phyloP scores from a whole-genome alignment of 2,113 vertebrate species.

The Malurus melanocephalus region DNA sequence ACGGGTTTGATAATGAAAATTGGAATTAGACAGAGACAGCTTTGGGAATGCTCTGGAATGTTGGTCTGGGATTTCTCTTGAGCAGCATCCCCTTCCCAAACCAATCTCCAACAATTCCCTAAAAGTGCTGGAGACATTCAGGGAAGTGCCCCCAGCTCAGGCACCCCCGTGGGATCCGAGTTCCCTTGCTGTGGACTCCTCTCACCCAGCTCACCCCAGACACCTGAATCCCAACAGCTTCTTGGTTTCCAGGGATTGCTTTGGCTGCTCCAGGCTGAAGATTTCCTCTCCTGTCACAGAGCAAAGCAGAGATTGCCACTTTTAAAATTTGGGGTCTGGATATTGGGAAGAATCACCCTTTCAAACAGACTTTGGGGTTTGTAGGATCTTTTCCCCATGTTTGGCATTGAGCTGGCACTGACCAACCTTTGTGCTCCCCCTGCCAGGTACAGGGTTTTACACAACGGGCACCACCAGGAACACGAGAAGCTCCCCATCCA shows the following conservation, averaged over 20 bases:
- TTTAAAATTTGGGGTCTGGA: neutral
- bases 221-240: neutral
- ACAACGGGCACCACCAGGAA: constrained; percentile 72
- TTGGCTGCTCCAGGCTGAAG: neutral
- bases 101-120: neutral
- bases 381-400: neutral
- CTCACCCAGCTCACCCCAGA: neutral
- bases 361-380: neutral
- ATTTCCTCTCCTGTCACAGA: neutral
- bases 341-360: neutral
- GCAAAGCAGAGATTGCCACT: neutral
- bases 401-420: neutral
- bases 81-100: neutral
- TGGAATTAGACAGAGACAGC: neutral
- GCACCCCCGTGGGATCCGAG: neutral
- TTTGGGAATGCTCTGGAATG: neutral
- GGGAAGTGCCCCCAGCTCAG: neutral
- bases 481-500: constrained; percentile 76
- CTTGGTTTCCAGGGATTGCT: neutral
- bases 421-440: neutral
- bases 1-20: neutral
- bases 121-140: neutral
- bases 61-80: neutral
- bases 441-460: constrained; percentile 73
- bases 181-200: neutral